Percentiles rank a stretch among this genome's conserved stretches.
Conservation (phyloP, 2,797 vertebrate genomes). For the Acanthopagrus latus region DNA sequence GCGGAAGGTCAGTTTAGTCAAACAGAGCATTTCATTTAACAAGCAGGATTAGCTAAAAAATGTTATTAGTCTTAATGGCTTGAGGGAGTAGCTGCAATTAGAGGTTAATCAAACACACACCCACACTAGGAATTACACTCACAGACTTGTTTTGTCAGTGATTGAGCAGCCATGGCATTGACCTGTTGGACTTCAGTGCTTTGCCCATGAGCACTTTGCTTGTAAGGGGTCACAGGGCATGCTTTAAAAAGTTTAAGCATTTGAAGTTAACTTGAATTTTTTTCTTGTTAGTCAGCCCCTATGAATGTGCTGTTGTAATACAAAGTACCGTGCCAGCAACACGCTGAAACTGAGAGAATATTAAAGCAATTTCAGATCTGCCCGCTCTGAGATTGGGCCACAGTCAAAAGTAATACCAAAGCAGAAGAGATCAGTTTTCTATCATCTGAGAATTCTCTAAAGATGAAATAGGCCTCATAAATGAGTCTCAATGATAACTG, state of each 20-base stretch:
- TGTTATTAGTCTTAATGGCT: constrained; percentile 24
- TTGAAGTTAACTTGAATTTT: constrained; percentile 58
- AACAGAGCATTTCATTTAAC: constrained; percentile 18
- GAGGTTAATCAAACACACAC: constrained; percentile 35
- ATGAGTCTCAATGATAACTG: constrained; percentile 83
- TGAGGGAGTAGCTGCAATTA: constrained; percentile 29
- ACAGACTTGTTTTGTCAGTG: constrained; percentile 9
- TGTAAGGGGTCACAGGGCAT: constrained; percentile 23
- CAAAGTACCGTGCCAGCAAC: constrained; percentile 63
- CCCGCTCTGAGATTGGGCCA: constrained; percentile 73
- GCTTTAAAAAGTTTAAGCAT: constrained; percentile 61
- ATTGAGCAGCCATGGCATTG: neutral
- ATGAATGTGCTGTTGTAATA: constrained; percentile 63
- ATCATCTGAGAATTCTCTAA: constrained; percentile 78
- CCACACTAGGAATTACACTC: neutral
- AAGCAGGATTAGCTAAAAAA: constrained; percentile 25
- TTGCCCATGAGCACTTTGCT: constrained; percentile 34
- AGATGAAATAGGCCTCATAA: constrained; percentile 82
- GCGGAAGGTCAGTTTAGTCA: constrained; percentile 9
- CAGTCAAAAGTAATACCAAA: constrained; percentile 80
- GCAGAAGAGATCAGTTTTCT: constrained; percentile 83
- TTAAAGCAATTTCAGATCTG: constrained; percentile 79
- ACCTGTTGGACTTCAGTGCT: constrained; percentile 2
- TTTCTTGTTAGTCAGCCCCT: constrained; percentile 59
- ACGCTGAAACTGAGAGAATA: constrained; percentile 77